Conservation (phyloP, 2,888 invertebrate genomes). For the Limnephilus rhombicus region DNA sequence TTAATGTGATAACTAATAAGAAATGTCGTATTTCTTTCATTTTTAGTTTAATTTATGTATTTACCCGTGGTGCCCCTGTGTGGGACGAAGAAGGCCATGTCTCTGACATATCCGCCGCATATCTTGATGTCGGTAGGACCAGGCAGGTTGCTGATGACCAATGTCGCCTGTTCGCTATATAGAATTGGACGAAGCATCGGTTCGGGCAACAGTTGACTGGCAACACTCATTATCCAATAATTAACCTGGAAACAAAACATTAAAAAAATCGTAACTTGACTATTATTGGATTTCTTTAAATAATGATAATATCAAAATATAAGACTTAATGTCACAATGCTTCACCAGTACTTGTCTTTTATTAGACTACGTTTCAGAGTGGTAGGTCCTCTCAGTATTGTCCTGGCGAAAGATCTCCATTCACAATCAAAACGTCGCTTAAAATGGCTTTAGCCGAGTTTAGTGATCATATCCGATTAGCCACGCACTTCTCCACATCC, state of each 20-base stretch:
- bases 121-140: conserved; percentile 73
- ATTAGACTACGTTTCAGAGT: too few relatives aligned
- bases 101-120: conserved; percentile 73
- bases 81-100: conserved; percentile 77
- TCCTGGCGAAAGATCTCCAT: too few relatives aligned
- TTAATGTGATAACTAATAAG: too few relatives aligned
- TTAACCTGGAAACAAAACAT: conserved; percentile 70
- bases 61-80: conserved; percentile 75
- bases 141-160: conserved; percentile 77
- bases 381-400: too few relatives aligned
- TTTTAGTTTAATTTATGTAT: background rate
- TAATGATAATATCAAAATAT: background rate
- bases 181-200: conserved; percentile 71
- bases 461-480: too few relatives aligned
- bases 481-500: too few relatives aligned
- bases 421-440: too few relatives aligned
- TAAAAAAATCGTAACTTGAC: background rate
- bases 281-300: too few relatives aligned
- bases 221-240: conserved; percentile 74
- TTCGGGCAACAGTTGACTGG: conserved; percentile 73
- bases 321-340: background rate
- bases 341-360: too few relatives aligned
- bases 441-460: too few relatives aligned
- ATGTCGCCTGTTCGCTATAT: conserved; percentile 74
- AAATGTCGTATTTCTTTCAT: background rate